Evolutionary conservation across 2,797 vertebrate genomes (phyloP).

Genomic region (Liasis olivaceus): DNA sequence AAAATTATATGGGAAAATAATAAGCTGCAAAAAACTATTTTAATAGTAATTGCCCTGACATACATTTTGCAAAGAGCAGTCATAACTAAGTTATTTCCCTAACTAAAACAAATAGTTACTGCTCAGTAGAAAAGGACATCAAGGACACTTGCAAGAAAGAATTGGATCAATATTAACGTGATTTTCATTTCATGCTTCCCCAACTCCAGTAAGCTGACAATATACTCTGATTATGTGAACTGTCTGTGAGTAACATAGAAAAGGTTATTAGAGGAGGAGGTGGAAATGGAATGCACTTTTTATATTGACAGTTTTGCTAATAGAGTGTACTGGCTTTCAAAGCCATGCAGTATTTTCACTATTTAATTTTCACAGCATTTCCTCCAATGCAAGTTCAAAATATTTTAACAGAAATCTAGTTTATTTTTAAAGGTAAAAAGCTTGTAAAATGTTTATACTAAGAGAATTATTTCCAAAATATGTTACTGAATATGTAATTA

Average conservation of each 20-base stretch:
- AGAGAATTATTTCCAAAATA: constrained; percentile 52
- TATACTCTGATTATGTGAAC: constrained; percentile 87
- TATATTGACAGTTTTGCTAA: constrained; percentile 93
- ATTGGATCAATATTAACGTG: constrained; percentile 97
- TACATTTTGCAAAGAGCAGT: constrained; percentile 38
- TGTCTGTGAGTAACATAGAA: constrained; percentile 82
- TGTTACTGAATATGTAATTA: constrained; percentile 57
- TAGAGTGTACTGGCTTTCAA: constrained; percentile 84
- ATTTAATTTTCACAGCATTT: constrained; percentile 70
- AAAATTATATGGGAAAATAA: constrained; percentile 44
- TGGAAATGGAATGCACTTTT: constrained; percentile 87
- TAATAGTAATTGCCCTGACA: constrained; percentile 49
- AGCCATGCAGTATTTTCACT: constrained; percentile 72
- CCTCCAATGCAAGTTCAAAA: constrained; percentile 70
- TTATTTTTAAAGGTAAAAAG: not conserved
- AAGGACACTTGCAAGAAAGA: constrained; percentile 93
- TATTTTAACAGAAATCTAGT: constrained; percentile 61
- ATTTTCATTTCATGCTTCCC: constrained; percentile 99
- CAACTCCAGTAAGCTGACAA: constrained; percentile 95
- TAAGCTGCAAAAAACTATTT: constrained; percentile 45
- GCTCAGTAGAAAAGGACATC: constrained; percentile 80
- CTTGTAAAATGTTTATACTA: not conserved
- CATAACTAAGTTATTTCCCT: constrained; percentile 55
- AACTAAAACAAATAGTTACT: constrained; percentile 73
- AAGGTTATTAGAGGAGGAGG: constrained; percentile 89